These are phyloP conservation scores for Sinopyrophorus schimmeli DNA, from an alignment of 2,888 invertebrate genomes.

Conservation along the genomic window DNA sequence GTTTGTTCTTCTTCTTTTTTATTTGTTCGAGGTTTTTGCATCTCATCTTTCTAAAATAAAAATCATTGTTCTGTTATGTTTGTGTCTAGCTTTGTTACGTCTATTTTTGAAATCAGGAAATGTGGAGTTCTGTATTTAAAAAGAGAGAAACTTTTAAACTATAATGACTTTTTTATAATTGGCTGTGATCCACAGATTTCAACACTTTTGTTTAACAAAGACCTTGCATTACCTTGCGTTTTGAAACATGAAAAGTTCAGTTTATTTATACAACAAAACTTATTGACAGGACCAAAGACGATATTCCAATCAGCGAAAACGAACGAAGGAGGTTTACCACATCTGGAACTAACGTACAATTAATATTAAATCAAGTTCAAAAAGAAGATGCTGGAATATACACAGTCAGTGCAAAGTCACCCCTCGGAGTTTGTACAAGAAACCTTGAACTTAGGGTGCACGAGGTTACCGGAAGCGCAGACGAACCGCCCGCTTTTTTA, in stretches of 20 bases:
- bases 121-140: no score
- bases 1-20: no score
- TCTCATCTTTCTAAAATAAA: no score
- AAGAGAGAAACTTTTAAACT: no score
- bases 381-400: conserved; percentile 77
- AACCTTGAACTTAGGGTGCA: conserved; percentile 63
- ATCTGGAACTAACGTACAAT: conserved; percentile 67
- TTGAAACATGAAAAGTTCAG: no score
- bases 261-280: conserved; percentile 9
- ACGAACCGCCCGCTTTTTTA: conserved; percentile 81
- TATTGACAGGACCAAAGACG: conserved; percentile 59
- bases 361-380: conserved; percentile 75
- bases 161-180: no score
- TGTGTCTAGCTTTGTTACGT: no score
- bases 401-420: conserved; percentile 67
- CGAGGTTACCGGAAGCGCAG: conserved; percentile 52
- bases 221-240: conserved; percentile 14
- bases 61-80: no score
- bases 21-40: no score
- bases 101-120: no score
- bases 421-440: conserved; percentile 59
- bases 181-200: conserved; percentile 13
- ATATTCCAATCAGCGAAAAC: conserved; percentile 67
- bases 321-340: conserved; percentile 64
- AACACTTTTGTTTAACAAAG: no score